Evolutionary conservation across 1,140 invertebrate species (phyloP), one percentile per base, ranked within the genome.

Genomic region (Anagrus nilaparvatae): DNA sequence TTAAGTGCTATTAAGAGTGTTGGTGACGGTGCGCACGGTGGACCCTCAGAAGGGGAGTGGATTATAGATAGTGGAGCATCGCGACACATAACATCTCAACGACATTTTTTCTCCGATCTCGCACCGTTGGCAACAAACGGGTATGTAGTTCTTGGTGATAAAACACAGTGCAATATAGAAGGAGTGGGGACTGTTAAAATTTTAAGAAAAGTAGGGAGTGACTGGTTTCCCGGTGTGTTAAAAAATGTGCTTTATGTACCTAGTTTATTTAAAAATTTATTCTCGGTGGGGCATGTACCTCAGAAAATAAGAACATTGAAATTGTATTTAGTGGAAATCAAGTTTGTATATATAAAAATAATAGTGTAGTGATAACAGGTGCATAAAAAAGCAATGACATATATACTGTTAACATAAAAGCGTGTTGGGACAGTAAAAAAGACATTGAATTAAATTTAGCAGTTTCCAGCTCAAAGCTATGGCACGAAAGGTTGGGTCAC

Each of bases 211-310:
- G 33, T 46, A 12, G 28, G 47, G 10, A 31, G 38, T n/a, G 18
- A 29, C 16, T 51, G 45, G 43, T 8, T 3, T 2, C 13, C 19
- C 13, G 31, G 19, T 6, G 24, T 29, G 8, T n/a, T 39, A 8
- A 43, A 44, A 16, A 41, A 48, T 28, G 50, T 54, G 5, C 31
- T 49, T 9, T 48, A 50, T 28, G 48, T 52, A 7, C 46, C 48
- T 24, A 38, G 40, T 8, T 3, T 49, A 7, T 21, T 8, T 8
- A 50, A 47, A 12, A 53, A 56, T 39, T 34, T 56, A 2, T 53
- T 50, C 24, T 56, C 51, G 32, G 46, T 52, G 5, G 48, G 32
- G 10, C 28, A 34, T 12, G 43, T 32, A 17, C 39, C 44, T 9
- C 28, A 35, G 16, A 46, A 39, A 28, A n/a, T n/a, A n/a, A n/a